Evolutionary conservation across 2,113 vertebrate genomes (phyloP).

Genomic region (Globicephala melas): DNA sequence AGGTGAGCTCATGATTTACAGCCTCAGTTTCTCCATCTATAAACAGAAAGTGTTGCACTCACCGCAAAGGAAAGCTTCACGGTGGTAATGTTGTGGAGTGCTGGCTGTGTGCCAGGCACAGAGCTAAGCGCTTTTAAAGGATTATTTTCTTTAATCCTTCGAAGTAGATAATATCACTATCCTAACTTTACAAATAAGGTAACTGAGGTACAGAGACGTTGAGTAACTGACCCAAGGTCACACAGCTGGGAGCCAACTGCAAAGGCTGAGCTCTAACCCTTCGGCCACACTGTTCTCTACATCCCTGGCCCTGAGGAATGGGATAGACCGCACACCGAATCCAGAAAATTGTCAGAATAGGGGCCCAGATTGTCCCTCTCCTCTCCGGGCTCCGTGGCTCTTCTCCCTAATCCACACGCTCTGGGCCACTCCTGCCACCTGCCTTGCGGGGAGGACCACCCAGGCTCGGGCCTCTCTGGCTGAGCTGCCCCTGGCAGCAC

Average conservation of each 20-base stretch:
- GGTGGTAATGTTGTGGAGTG: fast-evolving
- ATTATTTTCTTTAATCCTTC: background rate
- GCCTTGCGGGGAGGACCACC: constrained; percentile 6
- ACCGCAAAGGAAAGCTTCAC: fast-evolving
- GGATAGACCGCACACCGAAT: background rate
- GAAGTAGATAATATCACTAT: background rate
- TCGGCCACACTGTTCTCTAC: fast-evolving
- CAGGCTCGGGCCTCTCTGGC: background rate
- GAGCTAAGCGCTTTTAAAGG: background rate
- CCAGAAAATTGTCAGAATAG: background rate
- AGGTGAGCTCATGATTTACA: background rate
- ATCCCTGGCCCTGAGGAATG: background rate
- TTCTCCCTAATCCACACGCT: background rate
- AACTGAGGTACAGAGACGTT: background rate
- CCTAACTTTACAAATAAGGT: background rate
- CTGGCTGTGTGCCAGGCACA: fast-evolving
- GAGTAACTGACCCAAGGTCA: background rate
- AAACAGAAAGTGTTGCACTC: background rate
- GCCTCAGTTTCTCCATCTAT: constrained; percentile 29
- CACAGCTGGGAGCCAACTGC: background rate
- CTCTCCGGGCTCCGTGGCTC: background rate
- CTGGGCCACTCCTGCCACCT: background rate
- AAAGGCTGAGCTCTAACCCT: background rate
- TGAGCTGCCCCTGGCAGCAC: background rate
- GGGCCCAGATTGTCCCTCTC: background rate